Conservation (phyloP, 2,888 invertebrate species). For the Andricus quercusramuli region DNA sequence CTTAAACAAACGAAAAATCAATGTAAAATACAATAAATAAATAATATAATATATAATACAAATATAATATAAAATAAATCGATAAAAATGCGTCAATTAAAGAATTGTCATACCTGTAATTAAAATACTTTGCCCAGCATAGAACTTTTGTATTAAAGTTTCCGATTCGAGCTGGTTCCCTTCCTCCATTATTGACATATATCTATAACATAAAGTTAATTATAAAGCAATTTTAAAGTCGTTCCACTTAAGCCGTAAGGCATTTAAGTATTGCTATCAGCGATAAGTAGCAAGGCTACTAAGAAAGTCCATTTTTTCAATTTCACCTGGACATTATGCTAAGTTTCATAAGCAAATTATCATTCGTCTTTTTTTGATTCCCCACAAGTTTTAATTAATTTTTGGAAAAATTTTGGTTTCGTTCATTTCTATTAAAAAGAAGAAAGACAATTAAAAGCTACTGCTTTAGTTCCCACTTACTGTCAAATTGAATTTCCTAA, state of each 20-base stretch:
- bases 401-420: no score
- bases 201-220: constrained; percentile 44
- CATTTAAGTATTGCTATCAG: background rate
- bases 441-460: no score
- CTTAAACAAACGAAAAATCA: no score
- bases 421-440: no score
- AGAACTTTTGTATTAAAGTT: constrained; percentile 81
- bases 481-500: no score
- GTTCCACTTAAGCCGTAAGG: background rate
- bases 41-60: no score
- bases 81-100: background rate
- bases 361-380: no score
- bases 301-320: background rate
- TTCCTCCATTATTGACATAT: constrained; percentile 39
- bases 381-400: no score
- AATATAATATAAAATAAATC: no score
- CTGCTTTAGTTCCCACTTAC: no score
- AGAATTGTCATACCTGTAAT: constrained; percentile 80
- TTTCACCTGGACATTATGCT: background rate
- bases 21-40: no score
- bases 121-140: constrained; percentile 81
- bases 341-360: background rate
- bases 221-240: background rate
- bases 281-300: background rate
- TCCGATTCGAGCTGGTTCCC: constrained; percentile 53